These are phyloP conservation scores for Tipula vernalis DNA, from an alignment of 2,888 invertebrate species.

Conservation along the genomic window DNA sequence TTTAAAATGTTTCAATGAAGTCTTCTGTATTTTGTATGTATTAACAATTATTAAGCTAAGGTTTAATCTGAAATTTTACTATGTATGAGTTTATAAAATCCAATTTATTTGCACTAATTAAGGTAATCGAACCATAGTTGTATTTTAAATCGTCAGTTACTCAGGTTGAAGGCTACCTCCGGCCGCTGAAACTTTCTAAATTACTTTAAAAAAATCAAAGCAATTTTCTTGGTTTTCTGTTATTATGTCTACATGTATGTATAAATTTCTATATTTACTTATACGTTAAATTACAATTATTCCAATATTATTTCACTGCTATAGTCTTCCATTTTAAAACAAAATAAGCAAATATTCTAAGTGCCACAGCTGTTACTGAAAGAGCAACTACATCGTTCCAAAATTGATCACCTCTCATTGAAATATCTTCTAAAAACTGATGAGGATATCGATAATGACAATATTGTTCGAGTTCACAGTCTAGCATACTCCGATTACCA, in stretches of 20 bases:
- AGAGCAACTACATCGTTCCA: slow-evolving; percentile 71
- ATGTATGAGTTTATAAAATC: no score
- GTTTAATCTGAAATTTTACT: no score
- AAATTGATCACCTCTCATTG: slow-evolving; percentile 68
- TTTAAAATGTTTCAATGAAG: no score
- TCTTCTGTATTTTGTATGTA: no score
- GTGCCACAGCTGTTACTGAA: slow-evolving; percentile 48
- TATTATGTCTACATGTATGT: background rate
- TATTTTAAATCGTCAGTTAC: no score
- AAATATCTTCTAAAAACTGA: slow-evolving; percentile 71
- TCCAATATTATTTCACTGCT: slow-evolving; percentile 27
- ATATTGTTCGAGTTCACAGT: slow-evolving; percentile 61
- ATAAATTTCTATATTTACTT: background rate
- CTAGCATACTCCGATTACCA: slow-evolving; percentile 60
- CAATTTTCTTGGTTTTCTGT: no score
- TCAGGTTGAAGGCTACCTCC: no score
- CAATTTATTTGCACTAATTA: no score
- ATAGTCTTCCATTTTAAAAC: slow-evolving; percentile 67
- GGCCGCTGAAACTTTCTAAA: no score
- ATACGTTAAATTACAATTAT: background rate
- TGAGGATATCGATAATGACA: slow-evolving; percentile 69
- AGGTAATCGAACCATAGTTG: no score
- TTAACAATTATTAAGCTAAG: no score
- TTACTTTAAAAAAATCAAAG: no score
- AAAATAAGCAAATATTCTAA: slow-evolving; percentile 54